Conservation (phyloP, 2,888 invertebrate species). For the Brachyptera risi region DNA sequence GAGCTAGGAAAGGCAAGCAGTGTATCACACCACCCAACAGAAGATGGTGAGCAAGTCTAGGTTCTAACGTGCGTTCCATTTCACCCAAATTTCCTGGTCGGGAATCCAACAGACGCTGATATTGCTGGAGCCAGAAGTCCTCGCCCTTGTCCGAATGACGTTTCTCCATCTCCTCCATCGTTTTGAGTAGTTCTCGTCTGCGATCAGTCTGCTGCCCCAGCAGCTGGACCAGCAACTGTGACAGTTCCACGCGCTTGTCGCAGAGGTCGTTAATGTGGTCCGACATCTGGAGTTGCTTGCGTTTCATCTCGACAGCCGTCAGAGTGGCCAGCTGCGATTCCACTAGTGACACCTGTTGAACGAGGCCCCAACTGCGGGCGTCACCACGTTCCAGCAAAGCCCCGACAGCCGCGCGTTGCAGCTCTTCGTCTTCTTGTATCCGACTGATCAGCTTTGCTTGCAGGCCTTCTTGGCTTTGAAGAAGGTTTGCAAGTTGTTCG, state of each 20-base stretch:
- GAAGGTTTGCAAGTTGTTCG: conserved; percentile 54
- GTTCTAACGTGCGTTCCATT: conserved; percentile 60
- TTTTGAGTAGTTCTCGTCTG: conserved; percentile 60
- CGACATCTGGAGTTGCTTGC: conserved; percentile 60
- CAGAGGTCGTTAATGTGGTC: conserved; percentile 63
- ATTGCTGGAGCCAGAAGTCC: conserved; percentile 71
- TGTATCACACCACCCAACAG: conserved; percentile 69
- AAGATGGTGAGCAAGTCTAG: conserved; percentile 62
- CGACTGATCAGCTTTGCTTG: conserved; percentile 56
- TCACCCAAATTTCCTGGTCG: conserved; percentile 63
- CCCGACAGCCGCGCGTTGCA: conserved; percentile 69
- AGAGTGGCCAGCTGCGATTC: conserved; percentile 66
- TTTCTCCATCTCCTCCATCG: conserved; percentile 67
- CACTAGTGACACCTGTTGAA: conserved; percentile 67
- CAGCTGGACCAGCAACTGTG: conserved; percentile 62
- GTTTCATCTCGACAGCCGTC: conserved; percentile 68
- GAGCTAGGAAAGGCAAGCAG: conserved; percentile 69
- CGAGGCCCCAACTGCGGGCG: conserved; percentile 69
- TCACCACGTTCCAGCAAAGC: conserved; percentile 68
- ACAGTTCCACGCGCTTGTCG: conserved; percentile 62
- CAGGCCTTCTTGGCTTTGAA: conserved; percentile 59
- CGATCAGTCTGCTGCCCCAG: conserved; percentile 64
- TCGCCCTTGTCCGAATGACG: conserved; percentile 42
- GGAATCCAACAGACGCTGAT: conserved; percentile 74
- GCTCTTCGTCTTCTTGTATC: conserved; percentile 62